Base-by-base conservation (phyloP, 2,888 invertebrate genomes). In the Micoletzkya japonica region DNA sequence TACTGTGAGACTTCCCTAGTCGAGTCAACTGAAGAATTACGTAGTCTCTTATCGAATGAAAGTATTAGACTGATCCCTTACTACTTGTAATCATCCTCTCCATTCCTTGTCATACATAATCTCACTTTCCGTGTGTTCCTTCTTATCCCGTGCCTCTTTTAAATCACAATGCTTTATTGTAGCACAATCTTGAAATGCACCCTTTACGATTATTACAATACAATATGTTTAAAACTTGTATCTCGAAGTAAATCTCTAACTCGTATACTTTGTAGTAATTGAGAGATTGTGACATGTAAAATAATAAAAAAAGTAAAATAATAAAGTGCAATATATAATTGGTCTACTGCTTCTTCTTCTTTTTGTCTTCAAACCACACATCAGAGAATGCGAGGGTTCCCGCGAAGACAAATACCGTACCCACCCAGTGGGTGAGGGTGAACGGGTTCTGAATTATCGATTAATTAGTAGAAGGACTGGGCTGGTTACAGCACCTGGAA, bases 381-480 rank as follows among this genome's bases (percentile, higher is more conserved):
- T 95, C 94, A 0, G 94, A 92, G 85, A 96, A 97, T 81, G 96
- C 90, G 71, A 95, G 87, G 0, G 97, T 97, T 3, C 98, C 97
- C 1, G 91, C 86, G 86, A 98, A 98, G 1, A 98, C 96, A 56
- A 94, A 87, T 1, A 90, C 82, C 0, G 96, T 94, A 4, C 96
- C 97, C 56, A 92, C 82, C 95, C 95, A 97, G 86, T 98, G 97
- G 54, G 90, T 90, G 0, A 90, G 7, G 0, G 95, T 96, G 85
- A 98, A 98, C 0, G 93, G 92, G 88, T 97, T 98, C 81, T 91
- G 90, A 86, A 98, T 98, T 87, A 95, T 14, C 30, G 32, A 56
- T 17, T 61, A n/a, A 61, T 2, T 30, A 30, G 20, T 7, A 56
- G 56, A 24, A 26, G 26, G 20, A 30, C 4, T n/a, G 20, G 20